These are phyloP conservation scores for Porites divaricata DNA, from an alignment of 92 coral and sea anemone genomes.

Conservation along the genomic window DNA sequence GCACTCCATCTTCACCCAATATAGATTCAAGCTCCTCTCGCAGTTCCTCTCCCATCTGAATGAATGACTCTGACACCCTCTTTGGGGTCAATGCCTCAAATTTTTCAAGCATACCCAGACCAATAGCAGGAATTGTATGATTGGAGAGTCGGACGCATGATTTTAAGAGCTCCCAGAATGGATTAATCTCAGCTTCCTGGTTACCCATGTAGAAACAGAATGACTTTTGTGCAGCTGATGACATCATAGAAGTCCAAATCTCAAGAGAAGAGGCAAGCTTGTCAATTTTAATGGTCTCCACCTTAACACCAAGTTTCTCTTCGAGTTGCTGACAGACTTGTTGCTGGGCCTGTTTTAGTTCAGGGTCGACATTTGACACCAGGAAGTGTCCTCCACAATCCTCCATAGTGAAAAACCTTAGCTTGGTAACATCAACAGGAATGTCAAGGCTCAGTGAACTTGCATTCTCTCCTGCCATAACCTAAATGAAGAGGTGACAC, in stretches of 20 bases:
- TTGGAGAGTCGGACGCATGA: constrained; percentile 78
- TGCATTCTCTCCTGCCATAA: constrained; percentile 84
- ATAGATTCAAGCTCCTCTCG: constrained; percentile 80
- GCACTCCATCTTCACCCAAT: constrained; percentile 87
- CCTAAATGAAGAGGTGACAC: constrained; percentile 42
- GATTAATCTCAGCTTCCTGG: constrained; percentile 62
- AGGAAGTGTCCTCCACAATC: constrained; percentile 78
- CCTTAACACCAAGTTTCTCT: constrained; percentile 66
- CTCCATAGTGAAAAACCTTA: constrained; percentile 78
- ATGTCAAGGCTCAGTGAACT: constrained; percentile 60
- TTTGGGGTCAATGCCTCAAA: constrained; percentile 77
- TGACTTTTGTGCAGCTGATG: constrained; percentile 81
- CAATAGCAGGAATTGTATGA: constrained; percentile 94
- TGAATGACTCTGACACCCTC: constrained; percentile 61
- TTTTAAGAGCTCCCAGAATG: constrained; percentile 89
- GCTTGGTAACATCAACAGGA: constrained; percentile 69
- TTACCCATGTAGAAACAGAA: constrained; percentile 88
- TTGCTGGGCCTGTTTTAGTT: constrained; percentile 80
- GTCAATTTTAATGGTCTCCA: constrained; percentile 73
- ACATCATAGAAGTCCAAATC: constrained; percentile 95
- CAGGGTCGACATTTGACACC: constrained; percentile 74
- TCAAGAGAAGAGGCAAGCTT: constrained; percentile 84
- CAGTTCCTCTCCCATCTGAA: constrained; percentile 76
- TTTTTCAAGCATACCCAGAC: constrained; percentile 86
- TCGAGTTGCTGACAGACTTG: constrained; percentile 73